These are phyloP conservation scores for Cotesia congregata DNA, from an alignment of 2,888 invertebrate species.

Conservation along the genomic window DNA sequence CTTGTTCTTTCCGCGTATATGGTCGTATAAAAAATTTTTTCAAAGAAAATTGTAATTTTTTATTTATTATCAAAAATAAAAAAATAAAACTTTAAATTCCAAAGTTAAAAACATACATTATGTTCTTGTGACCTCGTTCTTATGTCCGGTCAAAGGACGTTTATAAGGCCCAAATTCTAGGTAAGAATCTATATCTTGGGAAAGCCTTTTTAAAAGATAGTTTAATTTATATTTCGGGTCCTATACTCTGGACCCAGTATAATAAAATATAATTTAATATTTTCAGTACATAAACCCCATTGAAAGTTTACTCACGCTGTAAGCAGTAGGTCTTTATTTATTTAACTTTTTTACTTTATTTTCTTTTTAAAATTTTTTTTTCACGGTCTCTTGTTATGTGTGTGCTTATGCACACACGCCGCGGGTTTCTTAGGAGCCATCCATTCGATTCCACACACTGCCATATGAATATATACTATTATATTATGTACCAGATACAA, in stretches of 20 bases:
- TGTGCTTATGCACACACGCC: background rate
- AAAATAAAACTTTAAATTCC: too few relatives aligned
- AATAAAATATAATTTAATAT: constrained; percentile 38
- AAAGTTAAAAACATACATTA: too few relatives aligned
- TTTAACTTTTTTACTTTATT: constrained; percentile 25
- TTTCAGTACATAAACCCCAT: constrained; percentile 49
- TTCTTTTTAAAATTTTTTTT: background rate
- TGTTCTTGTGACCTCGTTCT: too few relatives aligned
- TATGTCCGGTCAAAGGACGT: too few relatives aligned
- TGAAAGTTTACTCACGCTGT: constrained; percentile 23
- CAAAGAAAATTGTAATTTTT: too few relatives aligned
- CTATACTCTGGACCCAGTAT: constrained; percentile 39
- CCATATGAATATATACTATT: too few relatives aligned
- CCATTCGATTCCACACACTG: too few relatives aligned
- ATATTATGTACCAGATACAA: background rate
- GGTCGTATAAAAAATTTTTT: too few relatives aligned
- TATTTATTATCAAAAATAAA: too few relatives aligned
- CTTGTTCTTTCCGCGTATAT: too few relatives aligned
- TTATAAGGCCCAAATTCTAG: too few relatives aligned
- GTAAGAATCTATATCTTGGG: constrained; percentile 18
- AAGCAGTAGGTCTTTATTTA: constrained; percentile 22
- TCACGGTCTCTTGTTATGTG: background rate
- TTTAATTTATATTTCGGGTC: constrained; percentile 56
- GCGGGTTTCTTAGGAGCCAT: background rate
- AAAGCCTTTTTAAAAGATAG: constrained; percentile 50